Conservation (phyloP, 2,888 invertebrate species). For the Liposcelis brunnea region DNA sequence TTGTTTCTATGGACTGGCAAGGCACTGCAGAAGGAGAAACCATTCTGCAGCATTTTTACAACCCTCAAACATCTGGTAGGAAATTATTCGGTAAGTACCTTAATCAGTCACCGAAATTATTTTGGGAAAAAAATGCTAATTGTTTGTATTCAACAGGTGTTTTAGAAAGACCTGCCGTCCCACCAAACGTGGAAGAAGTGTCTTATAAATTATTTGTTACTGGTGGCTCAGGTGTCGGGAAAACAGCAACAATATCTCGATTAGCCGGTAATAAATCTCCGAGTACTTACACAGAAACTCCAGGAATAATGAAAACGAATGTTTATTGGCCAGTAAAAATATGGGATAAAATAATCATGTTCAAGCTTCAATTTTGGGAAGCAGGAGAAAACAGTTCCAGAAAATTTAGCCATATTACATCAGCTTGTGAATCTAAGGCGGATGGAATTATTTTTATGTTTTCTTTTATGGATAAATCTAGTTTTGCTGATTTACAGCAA, state of each 20-base stretch:
- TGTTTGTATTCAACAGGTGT: conserved; percentile 25
- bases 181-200: conserved; percentile 32
- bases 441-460: conserved; percentile 35
- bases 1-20: conserved; percentile 21
- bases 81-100: conserved; percentile 18
- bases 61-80: conserved; percentile 18
- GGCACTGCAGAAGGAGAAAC: conserved; percentile 23
- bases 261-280: conserved; percentile 29
- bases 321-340: conserved; percentile 40
- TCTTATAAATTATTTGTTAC: conserved; percentile 36
- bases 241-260: conserved; percentile 32
- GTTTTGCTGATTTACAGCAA: conserved; percentile 34
- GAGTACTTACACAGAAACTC: conserved; percentile 26
- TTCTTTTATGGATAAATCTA: conserved; percentile 32
- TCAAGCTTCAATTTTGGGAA: conserved; percentile 39
- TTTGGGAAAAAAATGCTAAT: too few relatives aligned
- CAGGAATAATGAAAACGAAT: conserved; percentile 34
- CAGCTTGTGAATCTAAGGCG: conserved; percentile 27
- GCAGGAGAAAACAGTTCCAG: conserved; percentile 35
- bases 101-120: too few relatives aligned
- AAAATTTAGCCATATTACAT: conserved; percentile 36
- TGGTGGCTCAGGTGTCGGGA: conserved; percentile 36
- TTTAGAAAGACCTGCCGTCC: conserved; percentile 32
- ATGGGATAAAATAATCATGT: conserved; percentile 33
- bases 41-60: conserved; percentile 22